A percentile compares a stretch with the other conserved stretches of the same genome.
Conservation (phyloP, 2,888 invertebrate species). For the Lycocerus yunnanus region DNA sequence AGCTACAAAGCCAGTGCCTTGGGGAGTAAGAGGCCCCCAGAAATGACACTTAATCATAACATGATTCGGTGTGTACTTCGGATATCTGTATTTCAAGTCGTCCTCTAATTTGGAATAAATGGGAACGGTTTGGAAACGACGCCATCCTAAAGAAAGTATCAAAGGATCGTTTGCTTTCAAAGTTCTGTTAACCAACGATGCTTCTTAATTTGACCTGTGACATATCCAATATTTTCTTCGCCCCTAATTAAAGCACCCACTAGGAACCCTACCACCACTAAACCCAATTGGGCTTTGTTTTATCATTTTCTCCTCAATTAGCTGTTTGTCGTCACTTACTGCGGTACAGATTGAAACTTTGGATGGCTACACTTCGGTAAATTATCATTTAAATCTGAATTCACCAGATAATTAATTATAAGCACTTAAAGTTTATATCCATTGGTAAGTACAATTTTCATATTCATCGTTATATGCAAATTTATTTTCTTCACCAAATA, state of each 20-base stretch:
- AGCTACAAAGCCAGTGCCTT: conserved; percentile 92
- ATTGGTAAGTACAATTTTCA: too few species aligned
- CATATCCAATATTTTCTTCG: conserved; percentile 96
- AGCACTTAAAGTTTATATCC: too few species aligned
- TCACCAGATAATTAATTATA: too few species aligned
- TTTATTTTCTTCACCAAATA: too few species aligned
- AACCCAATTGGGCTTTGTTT: too few species aligned
- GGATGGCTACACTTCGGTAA: too few species aligned
- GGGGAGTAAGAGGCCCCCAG: conserved; percentile 97
- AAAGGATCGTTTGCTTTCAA: conserved; percentile 96
- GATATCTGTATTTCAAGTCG: conserved; percentile 86
- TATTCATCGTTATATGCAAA: too few species aligned
- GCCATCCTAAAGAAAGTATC: conserved; percentile 96
- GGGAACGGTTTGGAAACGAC: conserved; percentile 93
- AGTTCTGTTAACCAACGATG: conserved; percentile 97
- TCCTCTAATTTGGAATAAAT: conserved; percentile 96
- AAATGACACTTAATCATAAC: conserved; percentile 95
- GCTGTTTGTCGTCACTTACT: too few species aligned
- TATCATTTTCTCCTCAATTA: too few species aligned
- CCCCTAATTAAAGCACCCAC: conserved; percentile 91
- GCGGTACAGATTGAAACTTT: too few species aligned
- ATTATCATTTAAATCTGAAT: too few species aligned
- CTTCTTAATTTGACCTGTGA: conserved; percentile 91
- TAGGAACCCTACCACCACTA: too few species aligned
- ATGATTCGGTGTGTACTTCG: conserved; percentile 98